A percentile compares a stretch with the other conserved stretches of the same genome.
These are phyloP conservation scores for Drosophila neonasuta DNA, from an alignment of 2,888 invertebrate species.

Conservation along the genomic window DNA sequence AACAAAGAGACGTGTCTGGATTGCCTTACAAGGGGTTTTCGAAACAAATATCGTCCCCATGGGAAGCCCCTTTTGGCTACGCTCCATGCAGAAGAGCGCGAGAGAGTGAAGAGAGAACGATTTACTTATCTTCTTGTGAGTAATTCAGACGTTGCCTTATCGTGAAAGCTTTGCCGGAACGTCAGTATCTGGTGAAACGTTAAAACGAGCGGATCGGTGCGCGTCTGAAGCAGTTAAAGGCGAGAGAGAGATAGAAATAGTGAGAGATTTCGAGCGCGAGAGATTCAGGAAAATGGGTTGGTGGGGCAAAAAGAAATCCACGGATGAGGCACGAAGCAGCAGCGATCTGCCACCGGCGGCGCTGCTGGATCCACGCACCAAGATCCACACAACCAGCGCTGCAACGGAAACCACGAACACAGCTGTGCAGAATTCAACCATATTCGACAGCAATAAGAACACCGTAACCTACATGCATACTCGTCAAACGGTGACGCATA, in stretches of 20 bases:
- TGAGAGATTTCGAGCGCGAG: neutral
- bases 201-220: constrained; percentile 7
- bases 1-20: neutral
- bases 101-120: constrained; percentile 13
- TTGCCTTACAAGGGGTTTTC: neutral
- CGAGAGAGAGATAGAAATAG: neutral
- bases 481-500: constrained; percentile 78
- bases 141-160: constrained; percentile 12
- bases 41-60: constrained; percentile 10
- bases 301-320: constrained; percentile 43
- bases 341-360: constrained; percentile 61
- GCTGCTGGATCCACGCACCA: constrained; percentile 75
- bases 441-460: constrained; percentile 69
- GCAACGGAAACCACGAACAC: constrained; percentile 76
- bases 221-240: neutral
- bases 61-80: constrained; percentile 8
- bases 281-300: constrained; percentile 24
- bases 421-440: constrained; percentile 74
- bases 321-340: constrained; percentile 12
- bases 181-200: constrained; percentile 30
- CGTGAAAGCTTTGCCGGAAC: constrained; percentile 25
- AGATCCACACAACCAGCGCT: constrained; percentile 73
- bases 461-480: constrained; percentile 71
- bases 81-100: constrained; percentile 8
- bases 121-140: constrained; percentile 11